Evolutionary conservation across 1,140 invertebrate genomes (phyloP).

Genomic region (Pseudomyrmex pallidus): DNA sequence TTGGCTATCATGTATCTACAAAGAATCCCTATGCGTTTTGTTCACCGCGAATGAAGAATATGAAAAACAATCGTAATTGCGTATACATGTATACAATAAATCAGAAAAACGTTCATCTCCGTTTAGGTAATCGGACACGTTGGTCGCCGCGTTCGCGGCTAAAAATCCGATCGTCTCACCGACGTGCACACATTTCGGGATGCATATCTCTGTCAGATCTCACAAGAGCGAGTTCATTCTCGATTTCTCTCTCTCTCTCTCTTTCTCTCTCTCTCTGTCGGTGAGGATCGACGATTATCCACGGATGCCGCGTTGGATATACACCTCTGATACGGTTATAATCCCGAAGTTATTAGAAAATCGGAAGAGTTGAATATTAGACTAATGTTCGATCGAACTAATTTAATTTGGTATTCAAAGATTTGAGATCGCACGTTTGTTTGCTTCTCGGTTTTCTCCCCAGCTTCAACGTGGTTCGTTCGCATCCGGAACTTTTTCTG

Average conservation of each 20-base stretch:
- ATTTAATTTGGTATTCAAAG: slow-evolving; percentile 79
- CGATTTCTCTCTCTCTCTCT: background rate
- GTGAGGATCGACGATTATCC: slow-evolving; percentile 53
- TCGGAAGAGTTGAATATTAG: slow-evolving; percentile 59
- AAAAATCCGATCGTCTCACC: slow-evolving; percentile 27
- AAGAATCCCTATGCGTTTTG: slow-evolving; percentile 79
- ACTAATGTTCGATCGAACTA: slow-evolving; percentile 73
- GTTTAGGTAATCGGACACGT: slow-evolving; percentile 57
- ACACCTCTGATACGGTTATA: slow-evolving; percentile 27
- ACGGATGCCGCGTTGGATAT: slow-evolving; percentile 2
- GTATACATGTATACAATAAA: slow-evolving; percentile 20
- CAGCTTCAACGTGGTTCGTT: background rate
- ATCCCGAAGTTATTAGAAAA: slow-evolving; percentile 36
- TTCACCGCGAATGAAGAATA: slow-evolving; percentile 77
- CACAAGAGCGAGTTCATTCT: slow-evolving; percentile 5
- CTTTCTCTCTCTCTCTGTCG: slow-evolving; percentile 2
- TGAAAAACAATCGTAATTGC: slow-evolving; percentile 45
- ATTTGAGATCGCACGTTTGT: slow-evolving; percentile 78
- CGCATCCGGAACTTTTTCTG: slow-evolving; percentile 23
- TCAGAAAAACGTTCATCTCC: slow-evolving; percentile 71
- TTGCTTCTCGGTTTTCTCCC: slow-evolving; percentile 11
- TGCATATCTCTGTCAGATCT: slow-evolving; percentile 33
- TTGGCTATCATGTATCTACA: slow-evolving; percentile 84
- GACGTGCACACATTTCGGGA: background rate
- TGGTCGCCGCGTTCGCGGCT: background rate